These are phyloP conservation scores for Aldabrachelys gigantea DNA, from an alignment of 2,113 vertebrate genomes.

Conservation along the genomic window DNA sequence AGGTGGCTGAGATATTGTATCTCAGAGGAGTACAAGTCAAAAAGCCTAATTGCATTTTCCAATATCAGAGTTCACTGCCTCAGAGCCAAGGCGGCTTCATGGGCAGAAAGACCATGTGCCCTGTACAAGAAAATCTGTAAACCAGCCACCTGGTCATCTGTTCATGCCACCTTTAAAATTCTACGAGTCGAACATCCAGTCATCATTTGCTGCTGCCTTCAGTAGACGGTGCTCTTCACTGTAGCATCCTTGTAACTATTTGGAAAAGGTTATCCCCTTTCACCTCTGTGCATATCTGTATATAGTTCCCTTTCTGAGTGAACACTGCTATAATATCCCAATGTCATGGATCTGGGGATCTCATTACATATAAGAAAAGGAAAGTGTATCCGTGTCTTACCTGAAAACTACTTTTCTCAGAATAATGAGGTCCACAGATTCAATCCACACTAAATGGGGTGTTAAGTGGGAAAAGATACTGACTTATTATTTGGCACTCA, in stretches of 20 bases:
- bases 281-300: not conserved
- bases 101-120: no score
- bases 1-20: no score
- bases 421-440: not conserved
- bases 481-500: not conserved
- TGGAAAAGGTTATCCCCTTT: not conserved
- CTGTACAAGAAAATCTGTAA: not conserved
- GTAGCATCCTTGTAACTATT: not conserved
- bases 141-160: not conserved
- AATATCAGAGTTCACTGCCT: no score
- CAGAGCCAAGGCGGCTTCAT: no score
- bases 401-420: not conserved
- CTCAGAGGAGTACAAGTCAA: no score
- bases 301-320: not conserved
- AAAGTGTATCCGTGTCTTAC: not conserved
- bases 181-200: not conserved
- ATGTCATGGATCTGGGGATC: not conserved
- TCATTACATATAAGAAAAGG: not conserved
- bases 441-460: not conserved
- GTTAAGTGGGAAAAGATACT: not conserved
- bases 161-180: not conserved
- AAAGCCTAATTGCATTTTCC: no score
- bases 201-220: not conserved
- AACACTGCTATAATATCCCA: not conserved
- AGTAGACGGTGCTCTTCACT: not conserved